These are phyloP conservation scores for Drosophila elegans DNA, from an alignment of 1,140 invertebrate genomes.

Conservation along the genomic window DNA sequence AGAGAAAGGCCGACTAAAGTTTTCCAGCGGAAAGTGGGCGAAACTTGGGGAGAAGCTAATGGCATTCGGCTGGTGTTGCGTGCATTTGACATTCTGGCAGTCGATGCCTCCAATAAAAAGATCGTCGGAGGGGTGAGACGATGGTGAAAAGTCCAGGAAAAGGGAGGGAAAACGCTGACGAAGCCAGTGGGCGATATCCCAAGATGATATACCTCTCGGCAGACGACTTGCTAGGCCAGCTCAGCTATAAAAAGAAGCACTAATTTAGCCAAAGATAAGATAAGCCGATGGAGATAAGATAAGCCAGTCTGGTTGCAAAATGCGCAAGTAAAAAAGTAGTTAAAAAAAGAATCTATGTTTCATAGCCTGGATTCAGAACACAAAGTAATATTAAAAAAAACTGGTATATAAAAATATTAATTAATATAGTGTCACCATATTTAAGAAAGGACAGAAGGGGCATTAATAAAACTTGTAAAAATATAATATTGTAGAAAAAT, in stretches of 20 bases:
- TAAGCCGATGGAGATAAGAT: conserved; percentile 19
- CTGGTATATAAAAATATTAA: no score
- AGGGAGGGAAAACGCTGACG: background rate
- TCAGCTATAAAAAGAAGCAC: conserved; percentile 24
- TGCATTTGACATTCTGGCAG: conserved; percentile 55
- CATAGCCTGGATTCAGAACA: background rate
- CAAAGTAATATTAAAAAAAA: no score
- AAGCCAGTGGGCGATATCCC: conserved; percentile 28
- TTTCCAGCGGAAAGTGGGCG: conserved; percentile 33
- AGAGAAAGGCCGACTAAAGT: conserved; percentile 32
- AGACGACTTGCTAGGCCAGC: conserved; percentile 26
- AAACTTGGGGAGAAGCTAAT: conserved; percentile 31
- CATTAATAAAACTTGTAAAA: no score
- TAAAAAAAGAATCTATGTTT: background rate
- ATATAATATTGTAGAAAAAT: no score
- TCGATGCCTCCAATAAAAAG: conserved; percentile 22
- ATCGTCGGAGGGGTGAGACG: background rate
- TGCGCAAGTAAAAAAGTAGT: background rate
- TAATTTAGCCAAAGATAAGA: conserved; percentile 22
- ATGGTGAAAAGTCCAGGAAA: background rate
- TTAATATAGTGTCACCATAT: no score
- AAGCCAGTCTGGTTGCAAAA: background rate
- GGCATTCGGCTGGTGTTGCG: conserved; percentile 55
- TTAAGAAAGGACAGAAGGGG: no score
- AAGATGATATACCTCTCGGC: background rate